Evolutionary conservation across 2,888 invertebrate species (phyloP), one percentile per base, ranked within the genome.

Genomic region (Ceramica pisi): DNA sequence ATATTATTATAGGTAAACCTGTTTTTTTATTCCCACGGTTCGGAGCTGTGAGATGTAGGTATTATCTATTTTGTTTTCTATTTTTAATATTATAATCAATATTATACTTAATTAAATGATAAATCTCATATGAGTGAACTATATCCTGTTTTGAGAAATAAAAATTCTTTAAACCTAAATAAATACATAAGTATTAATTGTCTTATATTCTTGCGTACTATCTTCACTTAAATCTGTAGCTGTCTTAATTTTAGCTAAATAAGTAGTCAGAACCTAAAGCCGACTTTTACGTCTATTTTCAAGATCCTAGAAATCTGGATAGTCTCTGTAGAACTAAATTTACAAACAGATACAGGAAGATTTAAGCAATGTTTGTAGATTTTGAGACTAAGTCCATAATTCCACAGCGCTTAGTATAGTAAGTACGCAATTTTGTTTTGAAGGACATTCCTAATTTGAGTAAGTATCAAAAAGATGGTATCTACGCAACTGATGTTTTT

Each of bases 1-100:
- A 62, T 23, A 26, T 31, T 63, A 26, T 51, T 63, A 12, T 26
- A n/a, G n/a, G n/a, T n/a, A n/a, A 48, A 44, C 12, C 69, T 0
- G 16, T 35, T 50, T 64, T 53, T 64, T 44, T 38, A 48, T 83
- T 83, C 75, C 57, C 73, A 78, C 75, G 77, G 38, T 62, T 19
- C 1, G 12, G 31, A 31, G 14, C 14, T 62, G 50, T 48, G 31
- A 31, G 31, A 5, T 31, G 31, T 38, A 12, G 1, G 10, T 10
- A 23, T 10, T 4, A 1, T 31, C 31, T 0, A 31, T 23, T 50
- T 26, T 41, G 16, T 48, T 38, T 56, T 55, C 19, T 48, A 35
- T 31, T 9, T 41, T 14, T 41, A 2, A 7, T 19, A 19, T 41
- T n/a, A 14, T 10, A 38, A 57, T 56, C n/a, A 53, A 26, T 16